Evolutionary conservation across 1,140 invertebrate genomes (phyloP).

Genomic region (Heliconius nattereri): DNA sequence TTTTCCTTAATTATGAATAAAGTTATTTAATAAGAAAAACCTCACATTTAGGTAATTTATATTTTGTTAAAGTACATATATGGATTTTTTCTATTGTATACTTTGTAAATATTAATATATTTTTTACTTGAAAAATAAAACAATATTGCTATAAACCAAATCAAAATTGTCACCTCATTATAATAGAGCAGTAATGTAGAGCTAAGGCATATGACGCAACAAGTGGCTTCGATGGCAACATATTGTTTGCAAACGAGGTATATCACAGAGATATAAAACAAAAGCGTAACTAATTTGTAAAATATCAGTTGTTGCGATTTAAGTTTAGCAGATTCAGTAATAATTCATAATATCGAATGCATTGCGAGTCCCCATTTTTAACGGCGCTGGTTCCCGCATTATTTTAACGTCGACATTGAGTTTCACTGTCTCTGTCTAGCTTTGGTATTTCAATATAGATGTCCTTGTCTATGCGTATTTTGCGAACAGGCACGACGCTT

Average conservation of each 20-base stretch:
- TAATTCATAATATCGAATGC: background rate
- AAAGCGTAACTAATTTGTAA: background rate
- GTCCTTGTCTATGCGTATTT: conserved; percentile 24
- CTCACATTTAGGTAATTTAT: too few relatives aligned
- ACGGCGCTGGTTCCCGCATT: conserved; percentile 13
- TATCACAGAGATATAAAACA: background rate
- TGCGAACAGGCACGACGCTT: background rate
- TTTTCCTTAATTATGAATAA: too few relatives aligned
- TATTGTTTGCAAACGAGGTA: conserved; percentile 1
- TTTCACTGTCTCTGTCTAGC: conserved; percentile 14
- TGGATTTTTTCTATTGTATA: too few relatives aligned
- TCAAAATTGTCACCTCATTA: background rate
- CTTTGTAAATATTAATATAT: too few relatives aligned
- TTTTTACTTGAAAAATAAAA: background rate
- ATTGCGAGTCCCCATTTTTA: conserved; percentile 7
- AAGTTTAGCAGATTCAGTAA: background rate
- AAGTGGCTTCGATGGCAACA: conserved; percentile 21
- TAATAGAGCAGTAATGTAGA: conserved; percentile 15
- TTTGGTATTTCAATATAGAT: background rate
- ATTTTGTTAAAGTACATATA: too few relatives aligned
- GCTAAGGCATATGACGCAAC: conserved; percentile 21
- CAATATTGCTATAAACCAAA: background rate
- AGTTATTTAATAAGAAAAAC: too few relatives aligned
- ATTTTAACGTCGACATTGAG: background rate
- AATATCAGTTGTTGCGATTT: background rate